Percentiles rank a stretch among this genome's conserved stretches.
phyloP scores from a whole-genome alignment of 1,140 invertebrate species.

The Habropoda laboriosa region DNA sequence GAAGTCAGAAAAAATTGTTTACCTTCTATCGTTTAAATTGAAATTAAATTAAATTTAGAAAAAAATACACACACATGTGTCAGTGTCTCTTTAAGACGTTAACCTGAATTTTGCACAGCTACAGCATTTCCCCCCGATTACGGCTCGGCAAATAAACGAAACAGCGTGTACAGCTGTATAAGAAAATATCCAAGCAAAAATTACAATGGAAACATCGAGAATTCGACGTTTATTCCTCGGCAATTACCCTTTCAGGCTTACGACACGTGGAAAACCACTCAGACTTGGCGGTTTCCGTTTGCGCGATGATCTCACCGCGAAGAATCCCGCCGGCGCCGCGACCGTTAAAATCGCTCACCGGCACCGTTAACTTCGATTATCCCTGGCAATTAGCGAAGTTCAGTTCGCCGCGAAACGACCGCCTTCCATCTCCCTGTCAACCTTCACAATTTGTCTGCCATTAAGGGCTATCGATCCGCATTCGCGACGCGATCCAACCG shows the following conservation, averaged over 20 bases:
- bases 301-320: constrained; percentile 34
- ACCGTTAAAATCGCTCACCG: constrained; percentile 41
- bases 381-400: constrained; percentile 69
- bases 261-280: constrained; percentile 62
- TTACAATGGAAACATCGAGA: too few relatives aligned
- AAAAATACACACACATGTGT: too few relatives aligned
- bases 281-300: constrained; percentile 52
- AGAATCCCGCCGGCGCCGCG: constrained; percentile 4
- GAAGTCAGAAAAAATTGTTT: too few relatives aligned
- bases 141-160: too few relatives aligned
- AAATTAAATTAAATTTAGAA: too few relatives aligned
- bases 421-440: constrained; percentile 46
- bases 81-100: too few relatives aligned
- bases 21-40: too few relatives aligned
- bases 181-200: too few relatives aligned
- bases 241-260: constrained; percentile 21
- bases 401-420: constrained; percentile 18
- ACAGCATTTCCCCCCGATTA: too few relatives aligned
- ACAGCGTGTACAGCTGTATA: too few relatives aligned
- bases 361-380: constrained; percentile 42
- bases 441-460: constrained; percentile 35
- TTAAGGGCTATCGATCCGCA: constrained; percentile 34
- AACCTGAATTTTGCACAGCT: too few relatives aligned
- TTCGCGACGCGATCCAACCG: not conserved
- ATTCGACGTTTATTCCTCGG: not conserved